A percentile compares a stretch with the other conserved stretches of the same genome.
These are phyloP conservation scores for Dicyrtomina minuta DNA, from an alignment of 2,888 invertebrate species.

Conservation along the genomic window DNA sequence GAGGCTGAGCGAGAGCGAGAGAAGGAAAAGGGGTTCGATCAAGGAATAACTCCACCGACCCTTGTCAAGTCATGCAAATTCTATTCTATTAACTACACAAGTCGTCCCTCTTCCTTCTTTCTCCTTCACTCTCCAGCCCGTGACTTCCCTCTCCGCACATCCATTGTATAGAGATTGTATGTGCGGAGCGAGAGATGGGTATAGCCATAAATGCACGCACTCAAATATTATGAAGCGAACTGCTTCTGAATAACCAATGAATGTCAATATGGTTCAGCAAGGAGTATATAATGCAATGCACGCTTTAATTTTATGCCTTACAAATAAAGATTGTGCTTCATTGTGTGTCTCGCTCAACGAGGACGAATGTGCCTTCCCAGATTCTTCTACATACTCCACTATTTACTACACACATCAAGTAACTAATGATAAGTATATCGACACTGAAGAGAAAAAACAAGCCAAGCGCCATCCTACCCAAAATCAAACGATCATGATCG, in stretches of 20 bases:
- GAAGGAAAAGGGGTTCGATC: too few species aligned
- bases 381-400: background rate
- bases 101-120: too few species aligned
- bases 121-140: too few species aligned
- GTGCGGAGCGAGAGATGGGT: background rate
- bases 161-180: too few species aligned
- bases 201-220: background rate
- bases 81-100: background rate
- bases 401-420: too few species aligned
- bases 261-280: constrained; percentile 20
- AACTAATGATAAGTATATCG: background rate
- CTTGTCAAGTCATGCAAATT: constrained; percentile 24
- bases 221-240: constrained; percentile 1
- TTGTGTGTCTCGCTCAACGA: background rate
- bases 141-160: too few species aligned
- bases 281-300: constrained; percentile 7
- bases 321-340: background rate
- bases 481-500: too few species aligned
- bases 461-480: too few species aligned
- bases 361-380: background rate
- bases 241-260: constrained; percentile 27
- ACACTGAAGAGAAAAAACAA: background rate
- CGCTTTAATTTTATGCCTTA: constrained; percentile 3
- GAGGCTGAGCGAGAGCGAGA: too few species aligned
- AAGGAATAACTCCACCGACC: constrained; percentile 13